Conservation (phyloP, 2,888 invertebrate species). For the Galeruca laticollis region DNA sequence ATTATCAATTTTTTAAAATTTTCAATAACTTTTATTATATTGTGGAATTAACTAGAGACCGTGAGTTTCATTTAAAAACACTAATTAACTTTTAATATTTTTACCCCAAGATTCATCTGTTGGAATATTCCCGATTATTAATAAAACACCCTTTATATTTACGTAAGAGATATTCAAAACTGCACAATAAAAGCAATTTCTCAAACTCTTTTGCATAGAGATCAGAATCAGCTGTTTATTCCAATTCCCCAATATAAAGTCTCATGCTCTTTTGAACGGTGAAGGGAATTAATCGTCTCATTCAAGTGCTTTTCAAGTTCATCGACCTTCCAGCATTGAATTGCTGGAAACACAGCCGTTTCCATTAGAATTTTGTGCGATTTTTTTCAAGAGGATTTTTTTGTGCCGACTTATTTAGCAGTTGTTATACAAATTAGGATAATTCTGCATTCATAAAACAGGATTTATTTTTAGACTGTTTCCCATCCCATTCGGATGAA, state of each 20-base stretch:
- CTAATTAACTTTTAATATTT: too few relatives aligned
- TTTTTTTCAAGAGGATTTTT: neutral
- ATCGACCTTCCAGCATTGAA: neutral
- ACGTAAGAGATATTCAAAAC: neutral
- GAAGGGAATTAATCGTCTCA: neutral
- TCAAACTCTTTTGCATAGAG: constrained; percentile 1
- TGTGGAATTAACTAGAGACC: too few relatives aligned
- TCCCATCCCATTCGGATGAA: too few relatives aligned
- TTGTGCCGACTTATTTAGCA: neutral
- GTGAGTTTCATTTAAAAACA: too few relatives aligned
- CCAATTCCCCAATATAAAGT: neutral
- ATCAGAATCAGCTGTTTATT: neutral
- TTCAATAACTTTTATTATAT: too few relatives aligned
- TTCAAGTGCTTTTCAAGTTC: neutral
- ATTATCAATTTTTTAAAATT: too few relatives aligned
- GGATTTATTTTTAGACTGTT: too few relatives aligned
- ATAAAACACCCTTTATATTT: too few relatives aligned
- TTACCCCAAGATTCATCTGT: too few relatives aligned
- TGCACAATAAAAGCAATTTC: neutral
- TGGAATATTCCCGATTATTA: too few relatives aligned
- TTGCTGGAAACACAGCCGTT: neutral
- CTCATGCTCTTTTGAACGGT: neutral
- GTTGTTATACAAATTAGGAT: too few relatives aligned
- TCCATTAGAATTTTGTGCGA: neutral
- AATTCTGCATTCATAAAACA: too few relatives aligned